A percentile compares a stretch with the other conserved stretches of the same genome.
Evolutionary conservation across 2,113 vertebrate genomes (phyloP).

Genomic region (Pithys albifrons): DNA sequence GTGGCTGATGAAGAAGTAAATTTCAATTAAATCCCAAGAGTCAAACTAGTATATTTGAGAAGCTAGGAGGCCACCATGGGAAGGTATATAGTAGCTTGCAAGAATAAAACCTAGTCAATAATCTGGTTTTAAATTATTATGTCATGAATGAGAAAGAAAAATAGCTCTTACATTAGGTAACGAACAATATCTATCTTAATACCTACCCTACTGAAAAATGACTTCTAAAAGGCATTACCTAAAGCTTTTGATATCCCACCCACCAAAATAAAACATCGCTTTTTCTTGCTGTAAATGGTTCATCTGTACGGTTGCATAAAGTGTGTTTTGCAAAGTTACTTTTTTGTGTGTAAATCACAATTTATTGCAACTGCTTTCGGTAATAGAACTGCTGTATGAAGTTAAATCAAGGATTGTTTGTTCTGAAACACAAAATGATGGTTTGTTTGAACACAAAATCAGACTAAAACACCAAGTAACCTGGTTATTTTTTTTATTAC

Average conservation of each 20-base stretch:
- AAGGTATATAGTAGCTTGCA: not conserved
- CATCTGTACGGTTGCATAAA: not conserved
- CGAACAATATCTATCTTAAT: not conserved
- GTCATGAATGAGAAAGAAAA: not conserved
- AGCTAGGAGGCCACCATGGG: not conserved
- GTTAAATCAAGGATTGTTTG: not conserved
- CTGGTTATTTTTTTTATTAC: not conserved
- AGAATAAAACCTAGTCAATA: not conserved
- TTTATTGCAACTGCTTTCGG: not conserved
- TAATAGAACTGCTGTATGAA: not conserved
- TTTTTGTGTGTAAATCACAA: not conserved
- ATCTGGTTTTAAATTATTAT: not conserved
- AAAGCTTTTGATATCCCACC: not conserved
- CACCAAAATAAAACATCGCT: not conserved
- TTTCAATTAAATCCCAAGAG: not conserved
- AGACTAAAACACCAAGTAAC: not conserved
- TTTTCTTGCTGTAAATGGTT: not conserved
- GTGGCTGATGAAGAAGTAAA: not conserved
- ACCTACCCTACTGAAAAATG: not conserved
- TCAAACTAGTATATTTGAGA: not conserved
- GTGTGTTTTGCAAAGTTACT: not conserved
- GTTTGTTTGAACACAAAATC: not conserved
- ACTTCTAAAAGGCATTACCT: not conserved
- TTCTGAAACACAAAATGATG: not conserved
- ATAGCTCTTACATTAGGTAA: not conserved